Conservation (phyloP, 2,113 vertebrate species). For the Melanerpes aurifrons region DNA sequence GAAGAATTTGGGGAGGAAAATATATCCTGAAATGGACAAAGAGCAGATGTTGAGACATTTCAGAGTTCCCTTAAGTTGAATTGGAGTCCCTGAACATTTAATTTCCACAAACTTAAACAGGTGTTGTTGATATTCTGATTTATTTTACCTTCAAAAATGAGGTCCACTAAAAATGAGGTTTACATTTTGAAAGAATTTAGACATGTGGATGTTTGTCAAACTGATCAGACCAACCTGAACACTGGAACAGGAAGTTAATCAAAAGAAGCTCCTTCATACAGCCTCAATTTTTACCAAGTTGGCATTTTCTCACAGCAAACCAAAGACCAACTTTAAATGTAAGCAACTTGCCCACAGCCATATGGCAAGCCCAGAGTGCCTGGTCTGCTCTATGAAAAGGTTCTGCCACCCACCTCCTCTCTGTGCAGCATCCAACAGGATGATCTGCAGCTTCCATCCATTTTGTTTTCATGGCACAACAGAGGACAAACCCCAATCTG, state of each 20-base stretch:
- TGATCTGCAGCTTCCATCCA: not conserved
- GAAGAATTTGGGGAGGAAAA: not conserved
- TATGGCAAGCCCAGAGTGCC: not conserved
- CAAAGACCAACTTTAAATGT: not conserved
- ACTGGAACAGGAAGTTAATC: not conserved
- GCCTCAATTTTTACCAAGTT: not conserved
- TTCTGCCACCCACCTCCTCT: not conserved
- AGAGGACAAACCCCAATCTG: not conserved
- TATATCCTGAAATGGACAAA: not conserved
- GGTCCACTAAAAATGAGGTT: not conserved
- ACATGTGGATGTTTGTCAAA: not conserved
- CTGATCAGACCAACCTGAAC: not conserved
- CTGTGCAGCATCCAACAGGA: not conserved
- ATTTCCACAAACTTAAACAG: not conserved
- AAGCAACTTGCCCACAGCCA: not conserved
- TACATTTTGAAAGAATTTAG: not conserved
- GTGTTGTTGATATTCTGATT: not conserved
- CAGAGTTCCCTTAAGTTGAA: not conserved
- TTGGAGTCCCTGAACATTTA: not conserved
- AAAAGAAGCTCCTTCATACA: not conserved
- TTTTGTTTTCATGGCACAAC: not conserved
- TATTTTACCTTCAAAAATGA: not conserved
- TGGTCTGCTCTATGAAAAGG: too few species aligned
- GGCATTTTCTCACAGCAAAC: not conserved
- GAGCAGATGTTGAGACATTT: not conserved